Evolutionary conservation across 23 tunicate species (phyloP), one percentile per base, ranked within the genome.

Genomic region (Halocynthia roretzi): DNA sequence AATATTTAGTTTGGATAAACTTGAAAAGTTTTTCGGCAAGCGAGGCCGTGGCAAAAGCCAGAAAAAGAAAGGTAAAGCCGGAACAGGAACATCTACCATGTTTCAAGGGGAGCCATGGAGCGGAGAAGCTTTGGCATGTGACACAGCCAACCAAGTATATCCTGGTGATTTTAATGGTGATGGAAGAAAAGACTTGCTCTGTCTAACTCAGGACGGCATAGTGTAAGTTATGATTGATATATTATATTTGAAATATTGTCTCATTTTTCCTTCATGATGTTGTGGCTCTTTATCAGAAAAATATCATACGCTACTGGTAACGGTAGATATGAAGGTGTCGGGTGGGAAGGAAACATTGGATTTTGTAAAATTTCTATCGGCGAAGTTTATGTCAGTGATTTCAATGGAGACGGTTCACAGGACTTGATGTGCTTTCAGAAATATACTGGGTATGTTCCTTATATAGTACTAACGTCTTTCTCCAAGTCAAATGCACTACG

Each of bases 111-210:
- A 65, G 19, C 70, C 70, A 10, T 15, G 19, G 19, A 65, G 31
- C 9, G 31, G 70, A 20, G 9, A 65, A 11, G n/a, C 70, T 20
- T 9, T 8, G 31, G 5, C 31, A 5, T 65, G 70, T 65, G n/a
- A 11, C 6, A 65, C 70, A 20, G 70, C 10, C 19, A 65, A 48
- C 6, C 22, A 48, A 15, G 22, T 15, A 15, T 65, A 65, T 65
- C 70, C 9, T 10, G 31, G 31, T 10, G 70, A 65, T 15, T 65
- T 65, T 15, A 65, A 65, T 65, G 70, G 70, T 9, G 70, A 65
- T 15, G 70, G 70, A 9, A 15, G 9, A 11, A 65, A 65, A 8
- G 70, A 65, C 31, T 20, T 15, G n/a, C 15, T 65, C 48, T 65
- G 70, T 65, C n/a, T 65, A 10, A 65, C 1, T 48, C 31, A 40